phyloP scores from a whole-genome alignment of 2,797 vertebrate species.

The Xenops minutus region DNA sequence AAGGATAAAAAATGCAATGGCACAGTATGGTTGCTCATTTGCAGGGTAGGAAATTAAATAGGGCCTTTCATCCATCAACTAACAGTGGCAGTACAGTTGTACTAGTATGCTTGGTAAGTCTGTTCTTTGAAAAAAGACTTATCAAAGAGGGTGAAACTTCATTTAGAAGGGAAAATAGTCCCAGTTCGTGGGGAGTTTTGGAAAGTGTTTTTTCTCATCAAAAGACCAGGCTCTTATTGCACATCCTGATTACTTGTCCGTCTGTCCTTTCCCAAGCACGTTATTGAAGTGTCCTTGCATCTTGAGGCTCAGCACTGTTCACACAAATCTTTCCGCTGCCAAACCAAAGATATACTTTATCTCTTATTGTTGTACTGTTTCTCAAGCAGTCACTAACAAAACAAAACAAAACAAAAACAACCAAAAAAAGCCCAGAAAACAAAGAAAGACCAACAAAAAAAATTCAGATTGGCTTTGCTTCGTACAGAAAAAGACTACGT shows the following conservation, averaged over 20 bases:
- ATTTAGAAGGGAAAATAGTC: not conserved
- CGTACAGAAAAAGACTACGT: not conserved
- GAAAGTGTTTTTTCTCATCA: not conserved
- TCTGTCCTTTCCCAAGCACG: not conserved
- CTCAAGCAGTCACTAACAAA: not conserved
- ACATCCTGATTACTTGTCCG: not conserved
- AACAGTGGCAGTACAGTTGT: not conserved
- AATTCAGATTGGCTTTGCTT: not conserved
- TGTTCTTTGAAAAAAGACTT: not conserved
- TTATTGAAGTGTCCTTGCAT: not conserved
- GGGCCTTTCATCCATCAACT: not conserved
- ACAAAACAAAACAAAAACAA: not conserved
- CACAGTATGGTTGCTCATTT: fast-evolving
- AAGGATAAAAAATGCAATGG: not conserved
- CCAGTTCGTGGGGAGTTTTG: not conserved
- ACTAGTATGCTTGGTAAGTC: not conserved
- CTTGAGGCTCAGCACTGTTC: not conserved
- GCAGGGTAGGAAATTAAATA: not conserved
- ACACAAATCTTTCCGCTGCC: not conserved
- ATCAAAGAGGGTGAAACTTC: not conserved
- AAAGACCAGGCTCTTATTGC: not conserved
- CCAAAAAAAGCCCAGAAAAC: not conserved
- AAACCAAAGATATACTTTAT: not conserved
- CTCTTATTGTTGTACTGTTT: not conserved
- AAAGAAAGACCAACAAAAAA: not conserved